Evolutionary conservation across 2,113 vertebrate species (phyloP), one percentile per base, ranked within the genome.

Genomic region (Eurypyga helias): DNA sequence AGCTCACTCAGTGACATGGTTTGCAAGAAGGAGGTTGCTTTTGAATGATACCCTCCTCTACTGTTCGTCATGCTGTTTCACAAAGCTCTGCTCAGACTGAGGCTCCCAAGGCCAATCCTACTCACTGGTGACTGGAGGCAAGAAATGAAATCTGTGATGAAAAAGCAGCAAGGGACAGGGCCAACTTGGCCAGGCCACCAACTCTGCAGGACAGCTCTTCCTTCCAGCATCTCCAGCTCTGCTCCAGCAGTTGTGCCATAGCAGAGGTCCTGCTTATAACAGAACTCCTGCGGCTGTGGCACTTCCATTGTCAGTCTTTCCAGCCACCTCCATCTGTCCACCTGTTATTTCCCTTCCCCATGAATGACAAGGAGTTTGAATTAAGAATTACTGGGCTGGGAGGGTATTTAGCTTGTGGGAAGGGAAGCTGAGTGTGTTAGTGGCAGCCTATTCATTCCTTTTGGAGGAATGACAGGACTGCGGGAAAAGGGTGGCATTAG

Each of bases 271-370:
- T 89, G 29, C 83, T 82, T 41, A 45, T 65, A 83, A 82, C 46
- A 77, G 54, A 73, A 80, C 69, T 87, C 78, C 84, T 69, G 51
- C 0, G 2, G 82, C 60, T 85, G 66, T 51, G 46, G n/a, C 78
- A 71, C 31, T 17, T 51, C 51, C 34, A 11, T 67, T 31, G 41
- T 29, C 77, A 82, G 33, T 25, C n/a, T 71, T 87, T 41, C 80
- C 89, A 96, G 45, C 11, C 29, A 12, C 52, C 36, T 92, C 89
- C 94, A 80, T 93, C 96, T 92, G 81, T 79, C 79, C 72, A 69
- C 48, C 54, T 46, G 26, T 51, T 89, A 46, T 70, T 72, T 34
- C 11, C 6, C 14, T 73, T 95, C 83, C 62, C 57, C 25, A 13
- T 5, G 45, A 62, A 33, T 4, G 7, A 20, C 38, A 87, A 43